Evolutionary conservation across 2,888 invertebrate genomes (phyloP).

Genomic region (Maniola hyperantus): DNA sequence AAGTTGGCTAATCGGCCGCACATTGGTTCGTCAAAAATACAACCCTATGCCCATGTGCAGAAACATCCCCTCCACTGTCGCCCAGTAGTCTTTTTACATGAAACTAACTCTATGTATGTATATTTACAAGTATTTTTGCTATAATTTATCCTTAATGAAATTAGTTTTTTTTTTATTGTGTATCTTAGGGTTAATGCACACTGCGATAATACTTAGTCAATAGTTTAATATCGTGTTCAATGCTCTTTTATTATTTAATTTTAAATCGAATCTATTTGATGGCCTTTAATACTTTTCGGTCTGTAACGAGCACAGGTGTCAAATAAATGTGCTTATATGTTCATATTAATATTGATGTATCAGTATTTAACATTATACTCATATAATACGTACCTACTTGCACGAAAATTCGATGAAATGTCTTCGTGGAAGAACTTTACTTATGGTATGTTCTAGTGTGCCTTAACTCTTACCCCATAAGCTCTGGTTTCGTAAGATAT

Average conservation of each 20-base stretch:
- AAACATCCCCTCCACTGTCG: no score
- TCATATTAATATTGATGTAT: not conserved
- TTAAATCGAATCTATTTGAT: not conserved
- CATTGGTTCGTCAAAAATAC: not conserved
- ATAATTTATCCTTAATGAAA: conserved; percentile 73
- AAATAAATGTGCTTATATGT: not conserved
- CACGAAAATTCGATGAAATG: not conserved
- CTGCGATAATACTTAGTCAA: not conserved
- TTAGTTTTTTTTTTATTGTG: conserved; percentile 69
- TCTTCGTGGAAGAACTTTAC: not conserved
- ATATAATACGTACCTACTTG: no score
- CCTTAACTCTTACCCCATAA: conserved; percentile 25
- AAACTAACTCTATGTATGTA: conserved; percentile 12
- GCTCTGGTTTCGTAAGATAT: no score
- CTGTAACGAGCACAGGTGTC: conserved; percentile 12
- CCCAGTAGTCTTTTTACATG: no score
- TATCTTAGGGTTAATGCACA: conserved; percentile 33
- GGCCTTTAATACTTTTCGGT: not conserved
- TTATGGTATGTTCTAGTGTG: conserved; percentile 14
- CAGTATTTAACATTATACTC: no score
- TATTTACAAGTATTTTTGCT: conserved; percentile 79
- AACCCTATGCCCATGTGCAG: no score
- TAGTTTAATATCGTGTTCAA: not conserved
- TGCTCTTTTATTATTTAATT: not conserved
- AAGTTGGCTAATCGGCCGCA: no score